phyloP scores from a whole-genome alignment of 2,113 vertebrate genomes.

The Cochlearius cochlearius region DNA sequence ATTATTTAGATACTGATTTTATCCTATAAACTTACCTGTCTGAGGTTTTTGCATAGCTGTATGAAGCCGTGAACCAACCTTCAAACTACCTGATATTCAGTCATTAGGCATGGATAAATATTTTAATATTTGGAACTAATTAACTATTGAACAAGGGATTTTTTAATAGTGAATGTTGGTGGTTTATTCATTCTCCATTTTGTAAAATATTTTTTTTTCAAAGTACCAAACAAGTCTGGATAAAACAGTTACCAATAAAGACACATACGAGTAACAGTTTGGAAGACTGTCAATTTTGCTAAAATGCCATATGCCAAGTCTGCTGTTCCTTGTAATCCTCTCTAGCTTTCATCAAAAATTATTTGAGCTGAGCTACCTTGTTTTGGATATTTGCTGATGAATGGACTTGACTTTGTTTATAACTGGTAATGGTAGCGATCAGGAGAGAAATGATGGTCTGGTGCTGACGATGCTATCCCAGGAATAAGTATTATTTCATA shows the following conservation, averaged over 20 bases:
- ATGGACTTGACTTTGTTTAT: background rate
- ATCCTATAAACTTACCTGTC: background rate
- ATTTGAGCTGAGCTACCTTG: background rate
- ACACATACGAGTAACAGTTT: background rate
- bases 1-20: background rate
- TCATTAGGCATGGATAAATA: background rate
- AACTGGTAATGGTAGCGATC: fast-evolving
- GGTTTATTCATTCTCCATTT: background rate
- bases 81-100: background rate
- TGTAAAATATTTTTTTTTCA: too few species aligned
- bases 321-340: background rate
- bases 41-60: background rate
- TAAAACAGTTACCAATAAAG: background rate
- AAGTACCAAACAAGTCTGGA: background rate
- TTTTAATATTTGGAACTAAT: background rate
- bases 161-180: background rate
- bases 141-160: background rate
- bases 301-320: background rate
- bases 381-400: background rate
- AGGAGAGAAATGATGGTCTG: fast-evolving
- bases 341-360: fast-evolving
- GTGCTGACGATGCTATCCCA: background rate
- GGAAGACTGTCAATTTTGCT: background rate
- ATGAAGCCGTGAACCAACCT: background rate
- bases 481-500: fast-evolving